A percentile compares a stretch with the other conserved stretches of the same genome.
These are phyloP conservation scores for Lates japonicus DNA, from an alignment of 2,797 vertebrate species.

Conservation along the genomic window DNA sequence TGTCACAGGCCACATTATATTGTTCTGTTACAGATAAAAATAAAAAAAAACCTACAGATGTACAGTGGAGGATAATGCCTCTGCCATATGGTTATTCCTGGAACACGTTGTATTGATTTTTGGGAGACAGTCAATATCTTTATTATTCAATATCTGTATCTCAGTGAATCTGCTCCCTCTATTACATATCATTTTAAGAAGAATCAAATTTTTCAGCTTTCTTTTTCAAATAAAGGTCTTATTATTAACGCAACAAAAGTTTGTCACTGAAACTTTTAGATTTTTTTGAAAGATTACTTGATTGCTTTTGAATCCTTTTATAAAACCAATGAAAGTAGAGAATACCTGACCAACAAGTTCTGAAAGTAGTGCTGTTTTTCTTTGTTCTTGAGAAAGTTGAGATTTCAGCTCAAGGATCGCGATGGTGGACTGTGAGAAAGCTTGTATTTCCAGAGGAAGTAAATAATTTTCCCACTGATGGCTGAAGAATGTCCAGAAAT, in stretches of 20 bases:
- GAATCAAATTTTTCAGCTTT: not conserved
- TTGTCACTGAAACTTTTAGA: not conserved
- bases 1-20: slow-evolving; percentile 30
- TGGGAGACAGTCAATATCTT: not conserved
- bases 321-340: slow-evolving; percentile 15
- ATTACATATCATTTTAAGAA: not conserved
- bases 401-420: not conserved
- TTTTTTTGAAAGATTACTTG: not conserved
- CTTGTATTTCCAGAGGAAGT: not conserved
- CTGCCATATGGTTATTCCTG: not conserved
- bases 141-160: not conserved
- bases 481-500: no score
- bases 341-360: not conserved
- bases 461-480: no score
- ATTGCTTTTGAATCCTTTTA: not conserved
- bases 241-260: not conserved
- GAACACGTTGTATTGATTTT: not conserved
- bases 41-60: not conserved
- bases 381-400: not conserved
- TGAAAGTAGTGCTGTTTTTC: not conserved
- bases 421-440: not conserved
- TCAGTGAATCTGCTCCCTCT: not conserved
- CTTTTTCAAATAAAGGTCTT: not conserved
- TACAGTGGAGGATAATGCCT: not conserved
- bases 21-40: not conserved